These are phyloP conservation scores for Chiloscyllium punctatum DNA, from an alignment of 2,797 vertebrate species.

Conservation along the genomic window DNA sequence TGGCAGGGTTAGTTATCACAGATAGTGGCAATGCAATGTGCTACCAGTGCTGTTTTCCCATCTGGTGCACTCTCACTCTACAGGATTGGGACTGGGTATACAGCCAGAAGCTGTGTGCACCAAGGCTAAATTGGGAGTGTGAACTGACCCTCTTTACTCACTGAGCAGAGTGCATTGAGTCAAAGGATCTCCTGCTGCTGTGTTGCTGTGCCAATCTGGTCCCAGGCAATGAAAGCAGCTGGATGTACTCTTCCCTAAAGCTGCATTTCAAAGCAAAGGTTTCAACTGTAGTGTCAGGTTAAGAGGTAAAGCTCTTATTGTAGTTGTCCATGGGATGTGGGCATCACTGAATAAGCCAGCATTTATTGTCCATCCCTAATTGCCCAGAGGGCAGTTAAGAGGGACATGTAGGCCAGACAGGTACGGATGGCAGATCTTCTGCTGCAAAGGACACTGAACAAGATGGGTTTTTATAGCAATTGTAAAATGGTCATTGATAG, in stretches of 20 bases:
- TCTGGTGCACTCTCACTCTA: background rate
- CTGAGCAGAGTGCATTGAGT: background rate
- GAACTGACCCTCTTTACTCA: background rate
- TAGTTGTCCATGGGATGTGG: too few relatives aligned
- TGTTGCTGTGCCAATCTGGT: background rate
- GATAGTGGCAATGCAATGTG: background rate
- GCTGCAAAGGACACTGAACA: too few relatives aligned
- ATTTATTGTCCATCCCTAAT: too few relatives aligned
- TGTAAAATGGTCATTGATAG: too few relatives aligned
- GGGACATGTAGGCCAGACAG: too few relatives aligned
- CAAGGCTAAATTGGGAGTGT: background rate
- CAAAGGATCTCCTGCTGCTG: background rate
- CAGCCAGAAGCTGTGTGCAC: background rate
- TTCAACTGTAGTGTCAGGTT: background rate
- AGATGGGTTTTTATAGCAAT: too few relatives aligned
- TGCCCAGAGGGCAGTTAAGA: too few relatives aligned
- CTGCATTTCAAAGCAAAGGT: background rate
- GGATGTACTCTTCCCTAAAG: background rate
- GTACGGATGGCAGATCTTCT: too few relatives aligned
- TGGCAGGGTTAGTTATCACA: background rate
- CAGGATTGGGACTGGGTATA: background rate
- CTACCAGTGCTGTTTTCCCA: background rate
- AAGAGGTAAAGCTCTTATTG: background rate
- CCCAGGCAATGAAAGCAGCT: background rate
- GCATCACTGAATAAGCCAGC: too few relatives aligned